Percentiles rank a stretch among this genome's conserved stretches.
phyloP scores from a whole-genome alignment of 2,888 invertebrate genomes.

The Furcula furcula region DNA sequence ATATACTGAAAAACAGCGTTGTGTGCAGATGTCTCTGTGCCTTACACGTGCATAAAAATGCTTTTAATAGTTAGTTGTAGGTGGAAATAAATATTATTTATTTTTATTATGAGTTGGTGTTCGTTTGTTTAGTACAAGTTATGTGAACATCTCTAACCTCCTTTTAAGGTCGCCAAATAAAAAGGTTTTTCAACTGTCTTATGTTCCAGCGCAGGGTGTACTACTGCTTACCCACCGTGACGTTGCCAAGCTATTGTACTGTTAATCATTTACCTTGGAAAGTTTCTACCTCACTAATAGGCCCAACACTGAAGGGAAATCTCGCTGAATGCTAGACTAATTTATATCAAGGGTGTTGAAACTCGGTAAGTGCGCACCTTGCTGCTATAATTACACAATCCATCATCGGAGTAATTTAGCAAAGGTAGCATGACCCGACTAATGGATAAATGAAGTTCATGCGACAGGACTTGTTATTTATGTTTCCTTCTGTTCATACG shows the following conservation, averaged over 20 bases:
- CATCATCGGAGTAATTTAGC: conserved; percentile 48
- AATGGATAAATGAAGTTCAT: conserved; percentile 50
- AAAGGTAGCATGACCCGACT: conserved; percentile 42
- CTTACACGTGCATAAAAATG: too few species aligned
- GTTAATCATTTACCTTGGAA: not conserved
- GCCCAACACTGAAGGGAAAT: conserved; percentile 1
- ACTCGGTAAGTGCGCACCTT: conserved; percentile 19
- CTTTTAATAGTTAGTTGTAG: too few species aligned
- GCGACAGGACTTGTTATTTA: conserved; percentile 36
- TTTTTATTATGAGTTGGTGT: too few species aligned
- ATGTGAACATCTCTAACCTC: too few species aligned
- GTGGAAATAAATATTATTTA: too few species aligned
- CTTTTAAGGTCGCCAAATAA: too few species aligned
- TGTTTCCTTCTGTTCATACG: conserved; percentile 19
- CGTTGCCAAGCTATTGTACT: not conserved
- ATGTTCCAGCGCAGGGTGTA: too few species aligned
- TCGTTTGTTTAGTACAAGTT: too few species aligned
- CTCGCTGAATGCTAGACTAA: conserved; percentile 12
- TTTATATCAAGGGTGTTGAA: conserved; percentile 13
- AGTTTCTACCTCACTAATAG: not conserved
- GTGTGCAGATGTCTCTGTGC: too few species aligned
- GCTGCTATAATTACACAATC: conserved; percentile 38
- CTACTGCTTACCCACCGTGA: too few species aligned
- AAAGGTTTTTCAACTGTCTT: too few species aligned
- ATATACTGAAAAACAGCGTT: too few species aligned